Evolutionary conservation across 2,797 vertebrate genomes (phyloP), one percentile per base, ranked within the genome.

Genomic region (Lacerta agilis): DNA sequence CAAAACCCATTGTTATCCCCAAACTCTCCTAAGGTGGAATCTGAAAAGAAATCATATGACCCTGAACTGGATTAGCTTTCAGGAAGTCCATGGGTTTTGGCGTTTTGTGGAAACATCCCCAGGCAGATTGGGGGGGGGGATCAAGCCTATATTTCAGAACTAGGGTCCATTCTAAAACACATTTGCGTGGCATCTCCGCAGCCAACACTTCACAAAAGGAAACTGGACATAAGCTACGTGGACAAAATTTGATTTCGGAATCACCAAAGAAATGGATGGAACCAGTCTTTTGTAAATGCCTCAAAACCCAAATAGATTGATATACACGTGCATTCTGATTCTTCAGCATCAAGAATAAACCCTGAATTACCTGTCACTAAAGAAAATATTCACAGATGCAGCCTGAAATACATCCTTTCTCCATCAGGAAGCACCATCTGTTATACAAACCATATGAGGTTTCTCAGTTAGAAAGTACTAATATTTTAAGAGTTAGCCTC

Each of bases 21-120:
- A 96, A 95, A 96, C 89, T 91, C 90, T 96, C 94, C 96, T 94
- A 95, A 96, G 96, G 96, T 95, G 96, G 93, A 96, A 96, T 96
- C 95, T 96, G 94, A 97, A 97, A 97, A 96, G 96, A 96, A 82
- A 94, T 95, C 95, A 95, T 94, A 94, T 96, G 97, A 97, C 97
- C 97, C 96, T 95, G 96, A 96, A 96, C 95, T 94, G 95, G 96
- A 97, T 97, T 96, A 97, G 95, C 91, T 93, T 95, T 96, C 96
- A 97, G 97, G 96, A 97, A 96, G 96, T 95, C 96, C 96, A 96
- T 95, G 90, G 92, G 94, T 90, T 95, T 96, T 97, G 91, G 95
- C 91, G 94, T 96, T 96, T 94, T 94, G 92, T 94, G 94, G 92
- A 95, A 96, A 95, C 89, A 93, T 94, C 94, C 95, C 96, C 93